Evolutionary conservation across 2,113 vertebrate species (phyloP).

Genomic region (Candoia aspera): DNA sequence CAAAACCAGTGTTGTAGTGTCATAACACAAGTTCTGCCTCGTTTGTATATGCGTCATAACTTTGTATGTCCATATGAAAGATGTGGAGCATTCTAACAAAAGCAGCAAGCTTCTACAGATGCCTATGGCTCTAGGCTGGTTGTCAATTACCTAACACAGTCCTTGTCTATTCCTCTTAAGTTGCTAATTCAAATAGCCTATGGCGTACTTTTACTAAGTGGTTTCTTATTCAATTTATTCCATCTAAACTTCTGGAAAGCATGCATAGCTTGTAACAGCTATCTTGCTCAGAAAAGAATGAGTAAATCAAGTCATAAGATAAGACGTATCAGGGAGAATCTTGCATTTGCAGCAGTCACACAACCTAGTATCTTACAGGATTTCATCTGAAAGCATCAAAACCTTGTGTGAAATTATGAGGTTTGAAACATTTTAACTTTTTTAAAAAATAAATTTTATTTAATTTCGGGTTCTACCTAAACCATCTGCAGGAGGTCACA

Average conservation of each 20-base stretch:
- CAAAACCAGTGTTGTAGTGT: no score
- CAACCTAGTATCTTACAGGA: not conserved
- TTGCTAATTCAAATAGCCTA: not conserved
- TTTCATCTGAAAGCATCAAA: not conserved
- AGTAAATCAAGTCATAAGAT: not conserved
- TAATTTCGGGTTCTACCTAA: not conserved
- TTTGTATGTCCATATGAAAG: not conserved
- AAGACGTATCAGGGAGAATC: not conserved
- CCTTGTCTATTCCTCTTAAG: not conserved
- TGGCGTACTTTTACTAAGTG: not conserved
- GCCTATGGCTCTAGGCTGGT: not conserved
- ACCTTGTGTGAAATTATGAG: not conserved
- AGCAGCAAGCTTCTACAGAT: not conserved
- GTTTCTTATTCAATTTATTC: not conserved
- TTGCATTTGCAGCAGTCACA: not conserved
- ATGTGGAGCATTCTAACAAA: not conserved
- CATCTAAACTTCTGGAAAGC: not conserved
- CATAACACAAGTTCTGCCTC: no score
- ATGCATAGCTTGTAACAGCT: not conserved
- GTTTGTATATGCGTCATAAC: no score
- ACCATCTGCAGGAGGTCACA: not conserved
- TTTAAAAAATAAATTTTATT: not conserved
- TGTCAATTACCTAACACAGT: not conserved
- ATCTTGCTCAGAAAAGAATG: not conserved
- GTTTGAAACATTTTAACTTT: not conserved